Base-by-base conservation (phyloP, 1,140 invertebrate species). In the Maniola jurtina region DNA sequence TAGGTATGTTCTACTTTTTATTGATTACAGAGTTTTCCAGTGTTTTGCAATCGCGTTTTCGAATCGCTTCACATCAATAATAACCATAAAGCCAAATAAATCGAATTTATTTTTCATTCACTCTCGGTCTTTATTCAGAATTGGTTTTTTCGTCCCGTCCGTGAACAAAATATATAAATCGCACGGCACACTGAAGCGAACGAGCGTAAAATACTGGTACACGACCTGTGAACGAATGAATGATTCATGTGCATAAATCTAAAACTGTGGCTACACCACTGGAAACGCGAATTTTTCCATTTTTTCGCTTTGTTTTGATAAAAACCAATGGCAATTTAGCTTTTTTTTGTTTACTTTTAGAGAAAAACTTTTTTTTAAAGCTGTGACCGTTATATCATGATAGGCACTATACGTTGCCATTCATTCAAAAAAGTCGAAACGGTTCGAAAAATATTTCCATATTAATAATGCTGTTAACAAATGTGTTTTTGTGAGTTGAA, bases 221-320 rank as follows among this genome's bases (percentile, higher is more conserved):
- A 55, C 52, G 52, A 55, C 52, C 52, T 55, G 52, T 55, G 52
- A 55, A 34, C 9, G 52, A 55, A 55, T 55, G 52, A 55, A 55
- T 55, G 52, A 55, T 55, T 55, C 52, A 55, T 55, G 52, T 55
- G 52, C 2, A 55, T 55, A 55, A 55, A 55, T 55, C 52, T 55
- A 55, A 55, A 55, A 55, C 33, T 11, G 13, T 34, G 52, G 33
- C 52, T 55, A 55, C 25, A 55, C 52, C 10, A 55, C 8, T 55
- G 10, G 15, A 34, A 16, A 25, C 48, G 48, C 14, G 10, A 5
- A 50, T n/a, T 47, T 47, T 13, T 6, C 11, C 4, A 1, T 50
- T 16, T 50, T 16, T 25, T 50, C 6, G 7, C 13, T 45, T 11
- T 11, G 9, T 45, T 45, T n/a, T 11, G 9, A 11, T 45, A 2